Conservation (phyloP, 1,140 invertebrate genomes). For the Acyrthosiphon pisum region DNA sequence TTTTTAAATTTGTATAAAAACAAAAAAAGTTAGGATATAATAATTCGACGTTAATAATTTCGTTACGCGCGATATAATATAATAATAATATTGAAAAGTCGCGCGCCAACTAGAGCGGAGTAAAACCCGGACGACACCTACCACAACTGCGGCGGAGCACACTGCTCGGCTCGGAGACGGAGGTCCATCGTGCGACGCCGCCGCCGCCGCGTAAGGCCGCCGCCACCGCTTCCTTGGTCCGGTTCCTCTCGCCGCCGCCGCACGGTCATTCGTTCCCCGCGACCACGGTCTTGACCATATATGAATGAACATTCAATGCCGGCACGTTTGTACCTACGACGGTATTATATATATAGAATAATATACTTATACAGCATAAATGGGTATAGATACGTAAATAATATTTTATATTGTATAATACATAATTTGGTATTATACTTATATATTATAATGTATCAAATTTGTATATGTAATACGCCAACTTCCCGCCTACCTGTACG, state of each 20-base stretch:
- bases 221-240: constrained; percentile 40
- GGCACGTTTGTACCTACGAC: neutral
- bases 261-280: neutral
- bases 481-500: neutral
- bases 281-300: constrained; percentile 54
- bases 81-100: neutral
- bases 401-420: neutral
- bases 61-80: too few species aligned
- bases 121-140: neutral
- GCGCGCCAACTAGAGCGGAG: neutral
- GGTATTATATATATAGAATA: neutral
- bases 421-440: too few species aligned
- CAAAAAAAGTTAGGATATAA: neutral
- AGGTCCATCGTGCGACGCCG: neutral
- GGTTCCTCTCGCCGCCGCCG: constrained; percentile 36
- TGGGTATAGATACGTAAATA: neutral
- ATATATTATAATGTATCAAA: neutral
- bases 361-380: neutral
- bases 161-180: neutral
- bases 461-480: neutral
- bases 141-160: neutral
- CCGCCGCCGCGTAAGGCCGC: too few species aligned
- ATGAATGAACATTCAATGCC: constrained; percentile 52
- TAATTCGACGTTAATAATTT: neutral
- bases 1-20: neutral